Conservation (phyloP, 2,888 invertebrate species). For the Allolobophora icterica region DNA sequence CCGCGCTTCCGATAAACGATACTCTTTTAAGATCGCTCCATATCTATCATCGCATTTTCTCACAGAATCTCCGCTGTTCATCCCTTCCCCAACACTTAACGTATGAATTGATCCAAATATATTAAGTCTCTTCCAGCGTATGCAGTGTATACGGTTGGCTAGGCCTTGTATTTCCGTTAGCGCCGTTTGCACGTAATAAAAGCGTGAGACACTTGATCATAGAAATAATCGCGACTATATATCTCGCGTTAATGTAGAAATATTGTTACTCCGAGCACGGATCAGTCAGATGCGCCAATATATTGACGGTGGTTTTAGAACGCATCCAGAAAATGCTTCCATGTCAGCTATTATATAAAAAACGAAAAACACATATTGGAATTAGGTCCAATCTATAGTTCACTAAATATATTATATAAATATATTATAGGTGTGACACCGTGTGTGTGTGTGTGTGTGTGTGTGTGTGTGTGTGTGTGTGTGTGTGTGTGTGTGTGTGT, state of each 20-base stretch:
- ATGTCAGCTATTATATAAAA: background rate
- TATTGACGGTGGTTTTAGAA: background rate
- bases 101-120: background rate
- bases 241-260: background rate
- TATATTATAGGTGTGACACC: too few species aligned
- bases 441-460: too few species aligned
- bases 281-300: background rate
- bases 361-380: background rate
- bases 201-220: background rate
- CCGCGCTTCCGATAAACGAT: background rate
- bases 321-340: background rate
- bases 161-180: background rate
- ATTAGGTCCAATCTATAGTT: too few species aligned
- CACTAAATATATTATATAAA: too few species aligned
- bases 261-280: background rate
- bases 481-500: too few species aligned
- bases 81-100: background rate
- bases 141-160: background rate
- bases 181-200: background rate
- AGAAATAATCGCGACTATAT: background rate
- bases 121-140: background rate
- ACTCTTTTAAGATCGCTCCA: background rate
- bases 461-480: too few species aligned
- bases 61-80: background rate
- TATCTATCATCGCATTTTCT: background rate